Conservation (phyloP, 2,113 vertebrate genomes). For the Caretta caretta region DNA sequence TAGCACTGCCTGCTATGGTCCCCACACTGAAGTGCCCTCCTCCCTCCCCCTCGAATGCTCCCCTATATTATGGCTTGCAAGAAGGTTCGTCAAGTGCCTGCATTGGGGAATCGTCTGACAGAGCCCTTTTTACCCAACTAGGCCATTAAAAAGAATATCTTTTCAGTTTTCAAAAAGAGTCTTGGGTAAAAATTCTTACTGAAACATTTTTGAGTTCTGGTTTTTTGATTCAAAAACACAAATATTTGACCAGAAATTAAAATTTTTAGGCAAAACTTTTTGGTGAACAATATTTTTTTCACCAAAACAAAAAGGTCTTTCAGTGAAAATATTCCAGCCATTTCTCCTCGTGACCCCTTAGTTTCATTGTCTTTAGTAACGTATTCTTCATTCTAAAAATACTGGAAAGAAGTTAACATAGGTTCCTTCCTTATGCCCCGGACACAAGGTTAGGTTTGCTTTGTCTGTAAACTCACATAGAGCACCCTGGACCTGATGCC, state of each 20-base stretch:
- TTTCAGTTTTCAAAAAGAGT: neutral
- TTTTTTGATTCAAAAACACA: neutral
- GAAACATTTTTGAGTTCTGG: neutral
- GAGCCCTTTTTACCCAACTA: neutral
- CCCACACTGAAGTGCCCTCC: neutral
- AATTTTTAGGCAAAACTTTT: neutral
- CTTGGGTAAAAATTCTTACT: neutral
- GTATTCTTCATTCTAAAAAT: neutral
- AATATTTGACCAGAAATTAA: neutral
- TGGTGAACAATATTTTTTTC: neutral
- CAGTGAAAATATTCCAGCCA: neutral
- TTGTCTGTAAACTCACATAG: neutral
- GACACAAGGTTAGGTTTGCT: neutral
- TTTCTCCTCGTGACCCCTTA: neutral
- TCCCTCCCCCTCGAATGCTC: neutral
- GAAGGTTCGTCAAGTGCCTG: neutral
- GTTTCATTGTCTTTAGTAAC: neutral
- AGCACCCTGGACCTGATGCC: neutral
- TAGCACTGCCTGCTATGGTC: neutral
- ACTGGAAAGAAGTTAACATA: neutral
- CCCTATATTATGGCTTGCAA: neutral
- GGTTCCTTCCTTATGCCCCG: neutral
- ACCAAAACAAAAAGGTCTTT: neutral
- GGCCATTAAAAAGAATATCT: neutral
- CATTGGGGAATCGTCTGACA: neutral